Evolutionary conservation across 2,113 vertebrate genomes (phyloP).

Genomic region (Cathartes aura): DNA sequence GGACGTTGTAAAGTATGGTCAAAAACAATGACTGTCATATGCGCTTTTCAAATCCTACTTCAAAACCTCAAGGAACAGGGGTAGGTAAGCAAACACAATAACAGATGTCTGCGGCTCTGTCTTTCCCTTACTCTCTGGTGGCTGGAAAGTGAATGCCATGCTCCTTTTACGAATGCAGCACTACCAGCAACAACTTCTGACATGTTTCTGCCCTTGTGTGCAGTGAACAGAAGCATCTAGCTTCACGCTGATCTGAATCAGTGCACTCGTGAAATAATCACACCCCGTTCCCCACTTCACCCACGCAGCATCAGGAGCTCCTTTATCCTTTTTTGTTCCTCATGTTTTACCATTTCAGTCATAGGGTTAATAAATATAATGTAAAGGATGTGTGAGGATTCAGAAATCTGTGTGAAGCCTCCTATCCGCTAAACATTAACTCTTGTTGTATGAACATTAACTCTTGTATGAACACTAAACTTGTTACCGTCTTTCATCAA

Average conservation of each 20-base stretch:
- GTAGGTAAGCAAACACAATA: constrained; percentile 1
- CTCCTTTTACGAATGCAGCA: not conserved
- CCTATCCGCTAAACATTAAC: not conserved
- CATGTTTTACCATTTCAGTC: not conserved
- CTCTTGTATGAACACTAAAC: not conserved
- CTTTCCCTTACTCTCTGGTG: constrained; percentile 15
- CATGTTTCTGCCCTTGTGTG: not conserved
- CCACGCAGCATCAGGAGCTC: not conserved
- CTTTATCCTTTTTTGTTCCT: not conserved
- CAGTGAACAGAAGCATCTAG: not conserved
- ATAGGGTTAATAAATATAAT: not conserved
- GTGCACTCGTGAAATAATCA: not conserved
- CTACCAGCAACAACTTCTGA: not conserved
- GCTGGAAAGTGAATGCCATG: not conserved
- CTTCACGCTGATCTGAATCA: not conserved
- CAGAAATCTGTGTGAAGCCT: not conserved
- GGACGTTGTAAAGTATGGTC: not conserved
- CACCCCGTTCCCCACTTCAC: not conserved
- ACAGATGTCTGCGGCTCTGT: not conserved
- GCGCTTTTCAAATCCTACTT: not conserved
- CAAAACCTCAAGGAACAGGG: not conserved
- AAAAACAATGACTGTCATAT: not conserved
- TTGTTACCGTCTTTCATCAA: not conserved
- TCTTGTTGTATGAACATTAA: not conserved
- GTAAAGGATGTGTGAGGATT: not conserved